Conservation (phyloP, 2,113 vertebrate species). For the Vanacampus margaritifer region DNA sequence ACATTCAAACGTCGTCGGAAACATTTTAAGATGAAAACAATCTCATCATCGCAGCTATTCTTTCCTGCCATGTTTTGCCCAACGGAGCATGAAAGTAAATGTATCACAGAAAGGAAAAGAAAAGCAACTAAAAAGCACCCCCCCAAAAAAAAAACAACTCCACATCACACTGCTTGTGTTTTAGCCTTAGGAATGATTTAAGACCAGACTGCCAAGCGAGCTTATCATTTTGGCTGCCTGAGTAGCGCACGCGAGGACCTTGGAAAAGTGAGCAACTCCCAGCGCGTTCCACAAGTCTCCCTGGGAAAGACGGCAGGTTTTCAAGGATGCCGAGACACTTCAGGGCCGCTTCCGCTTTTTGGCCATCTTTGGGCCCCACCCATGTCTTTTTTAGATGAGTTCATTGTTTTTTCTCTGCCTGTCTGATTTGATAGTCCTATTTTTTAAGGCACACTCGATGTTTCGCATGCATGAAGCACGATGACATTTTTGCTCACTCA, state of each 20-base stretch:
- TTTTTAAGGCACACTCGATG: neutral
- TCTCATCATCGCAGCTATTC: neutral
- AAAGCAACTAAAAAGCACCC: neutral
- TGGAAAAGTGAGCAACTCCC: slow-evolving; percentile 31
- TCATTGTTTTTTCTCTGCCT: slow-evolving; percentile 7
- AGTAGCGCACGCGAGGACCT: slow-evolving; percentile 22
- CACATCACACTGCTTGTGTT: slow-evolving; percentile 7
- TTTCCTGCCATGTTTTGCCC: neutral
- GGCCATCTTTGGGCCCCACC: neutral
- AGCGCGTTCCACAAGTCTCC: slow-evolving; percentile 6
- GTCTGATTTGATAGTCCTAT: neutral
- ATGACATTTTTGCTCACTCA: slow-evolving; percentile 4
- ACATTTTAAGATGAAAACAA: slow-evolving; percentile 3
- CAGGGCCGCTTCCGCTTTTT: slow-evolving; percentile 8
- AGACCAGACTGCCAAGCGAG: slow-evolving; percentile 23
- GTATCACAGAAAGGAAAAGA: neutral
- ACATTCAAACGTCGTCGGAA: neutral
- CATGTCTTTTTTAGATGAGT: neutral
- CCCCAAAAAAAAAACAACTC: neutral
- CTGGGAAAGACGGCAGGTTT: slow-evolving; percentile 26
- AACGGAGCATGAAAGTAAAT: slow-evolving; percentile 1
- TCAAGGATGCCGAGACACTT: slow-evolving; percentile 32
- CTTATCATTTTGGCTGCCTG: slow-evolving; percentile 31
- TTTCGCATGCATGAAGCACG: neutral
- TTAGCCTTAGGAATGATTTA: slow-evolving; percentile 17